Evolutionary conservation across 92 coral and sea anemone species (phyloP).

Genomic region (Galaxea fascicularis): DNA sequence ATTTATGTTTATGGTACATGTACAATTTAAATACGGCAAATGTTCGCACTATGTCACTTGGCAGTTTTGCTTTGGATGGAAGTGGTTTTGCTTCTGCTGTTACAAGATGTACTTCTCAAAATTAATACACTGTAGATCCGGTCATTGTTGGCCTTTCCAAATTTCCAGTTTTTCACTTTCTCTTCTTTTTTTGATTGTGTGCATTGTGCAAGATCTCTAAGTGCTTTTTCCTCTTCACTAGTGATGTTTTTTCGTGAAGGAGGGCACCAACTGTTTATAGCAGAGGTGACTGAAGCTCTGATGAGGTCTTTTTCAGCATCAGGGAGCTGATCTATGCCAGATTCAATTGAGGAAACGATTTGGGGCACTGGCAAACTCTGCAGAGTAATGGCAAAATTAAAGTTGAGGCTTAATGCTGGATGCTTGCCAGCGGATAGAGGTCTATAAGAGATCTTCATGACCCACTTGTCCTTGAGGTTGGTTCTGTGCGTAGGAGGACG

Average conservation of each 20-base stretch:
- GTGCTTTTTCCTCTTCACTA: background rate
- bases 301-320: background rate
- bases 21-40: too few species aligned
- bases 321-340: conserved; percentile 5
- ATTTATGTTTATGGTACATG: too few species aligned
- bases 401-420: conserved; percentile 33
- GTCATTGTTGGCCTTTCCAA: too few species aligned
- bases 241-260: background rate
- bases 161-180: too few species aligned
- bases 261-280: background rate
- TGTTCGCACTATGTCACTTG: too few species aligned
- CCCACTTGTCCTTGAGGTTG: conserved; percentile 34
- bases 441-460: conserved; percentile 32
- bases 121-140: too few species aligned
- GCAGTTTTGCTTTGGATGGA: too few species aligned
- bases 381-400: conserved; percentile 23
- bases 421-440: conserved; percentile 10
- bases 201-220: too few species aligned
- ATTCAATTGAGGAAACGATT: conserved; percentile 7
- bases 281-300: too few species aligned
- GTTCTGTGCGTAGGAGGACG: background rate
- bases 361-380: background rate
- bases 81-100: too few species aligned
- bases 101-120: too few species aligned
- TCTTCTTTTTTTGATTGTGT: too few species aligned